A percentile compares a stretch with the other conserved stretches of the same genome.
Evolutionary conservation across 23 tunicate species (phyloP).

Genomic region (Corella eumyota): DNA sequence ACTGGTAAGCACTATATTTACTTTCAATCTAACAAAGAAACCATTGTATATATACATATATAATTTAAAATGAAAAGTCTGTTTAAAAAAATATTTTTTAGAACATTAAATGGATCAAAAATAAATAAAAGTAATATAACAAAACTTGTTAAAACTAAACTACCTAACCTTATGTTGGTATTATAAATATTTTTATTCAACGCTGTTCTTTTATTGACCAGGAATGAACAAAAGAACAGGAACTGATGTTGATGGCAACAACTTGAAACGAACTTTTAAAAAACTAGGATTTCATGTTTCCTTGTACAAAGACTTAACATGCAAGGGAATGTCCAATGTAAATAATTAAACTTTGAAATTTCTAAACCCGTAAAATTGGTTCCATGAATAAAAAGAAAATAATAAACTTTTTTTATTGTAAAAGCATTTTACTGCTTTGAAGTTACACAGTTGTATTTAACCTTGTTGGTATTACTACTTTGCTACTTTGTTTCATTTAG

Average conservation of each 20-base stretch:
- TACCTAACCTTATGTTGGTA: too few relatives aligned
- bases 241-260: conserved; percentile 62
- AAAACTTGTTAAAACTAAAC: background rate
- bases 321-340: conserved; percentile 20
- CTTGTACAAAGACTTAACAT: conserved; percentile 16
- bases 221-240: conserved; percentile 81
- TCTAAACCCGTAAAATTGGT: too few relatives aligned
- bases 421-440: too few relatives aligned
- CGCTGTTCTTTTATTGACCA: too few relatives aligned
- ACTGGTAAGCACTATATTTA: conserved; percentile 21
- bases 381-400: background rate
- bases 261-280: conserved; percentile 23
- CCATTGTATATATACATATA: too few relatives aligned
- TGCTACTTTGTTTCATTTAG: too few relatives aligned
- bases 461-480: background rate
- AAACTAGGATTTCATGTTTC: conserved; percentile 57
- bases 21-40: background rate
- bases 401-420: background rate
- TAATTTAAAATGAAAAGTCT: too few relatives aligned
- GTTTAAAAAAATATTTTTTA: too few relatives aligned
- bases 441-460: too few relatives aligned
- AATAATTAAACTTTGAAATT: background rate
- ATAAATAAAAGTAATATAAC: background rate
- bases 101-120: too few relatives aligned
- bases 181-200: too few relatives aligned